Percentiles rank a stretch among this genome's conserved stretches.
These are phyloP conservation scores for Zaprionus camerounensis DNA, from an alignment of 1,140 invertebrate genomes.

Conservation along the genomic window DNA sequence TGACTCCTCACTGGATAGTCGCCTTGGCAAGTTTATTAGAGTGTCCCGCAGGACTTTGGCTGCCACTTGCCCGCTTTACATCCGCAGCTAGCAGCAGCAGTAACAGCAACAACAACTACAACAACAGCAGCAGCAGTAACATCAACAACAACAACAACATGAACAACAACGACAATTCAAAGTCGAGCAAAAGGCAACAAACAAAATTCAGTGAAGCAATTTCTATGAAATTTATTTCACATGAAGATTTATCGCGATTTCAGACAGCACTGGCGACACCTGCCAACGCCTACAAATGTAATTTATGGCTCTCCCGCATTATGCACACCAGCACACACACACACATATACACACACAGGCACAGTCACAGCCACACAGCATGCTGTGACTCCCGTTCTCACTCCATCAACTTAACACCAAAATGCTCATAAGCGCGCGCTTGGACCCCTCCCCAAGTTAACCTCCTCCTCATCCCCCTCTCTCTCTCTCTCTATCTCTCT, in stretches of 20 bases:
- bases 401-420: constrained; percentile 62
- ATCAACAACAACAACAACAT: constrained; percentile 29
- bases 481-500: not conserved
- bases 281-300: constrained; percentile 85
- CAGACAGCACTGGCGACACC: constrained; percentile 84
- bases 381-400: constrained; percentile 23
- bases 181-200: constrained; percentile 74
- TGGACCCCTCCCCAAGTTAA: constrained; percentile 8
- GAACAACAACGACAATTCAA: constrained; percentile 41
- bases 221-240: constrained; percentile 85
- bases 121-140: constrained; percentile 24
- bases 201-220: constrained; percentile 84
- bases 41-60: constrained; percentile 70
- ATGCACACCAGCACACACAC: constrained; percentile 67
- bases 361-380: constrained; percentile 21
- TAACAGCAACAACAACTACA: constrained; percentile 28
- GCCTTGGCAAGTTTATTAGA: constrained; percentile 66
- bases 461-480: not conserved
- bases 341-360: constrained; percentile 41
- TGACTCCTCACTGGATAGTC: constrained; percentile 1
- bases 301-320: constrained; percentile 83
- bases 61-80: constrained; percentile 63
- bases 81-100: constrained; percentile 54
- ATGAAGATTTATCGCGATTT: constrained; percentile 85
- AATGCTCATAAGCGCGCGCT: constrained; percentile 71